phyloP scores from a whole-genome alignment of 2,797 vertebrate species.

The Malurus splendens region DNA sequence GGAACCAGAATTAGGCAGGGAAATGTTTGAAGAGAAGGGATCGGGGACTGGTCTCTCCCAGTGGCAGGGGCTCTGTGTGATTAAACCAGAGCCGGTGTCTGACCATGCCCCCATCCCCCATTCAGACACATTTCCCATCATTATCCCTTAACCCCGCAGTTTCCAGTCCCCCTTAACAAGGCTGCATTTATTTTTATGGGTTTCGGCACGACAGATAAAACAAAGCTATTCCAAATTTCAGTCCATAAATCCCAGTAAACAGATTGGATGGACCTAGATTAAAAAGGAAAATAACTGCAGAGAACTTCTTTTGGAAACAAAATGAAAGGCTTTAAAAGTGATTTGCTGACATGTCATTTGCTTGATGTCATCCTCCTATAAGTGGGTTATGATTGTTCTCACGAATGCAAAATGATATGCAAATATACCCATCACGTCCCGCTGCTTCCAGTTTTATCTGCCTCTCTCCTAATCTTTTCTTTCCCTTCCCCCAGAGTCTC shows the following conservation, averaged over 20 bases:
- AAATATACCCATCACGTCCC: background rate
- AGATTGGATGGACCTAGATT: background rate
- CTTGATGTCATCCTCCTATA: background rate
- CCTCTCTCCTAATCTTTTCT: background rate
- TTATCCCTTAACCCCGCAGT: background rate
- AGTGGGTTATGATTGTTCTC: slow-evolving; percentile 16
- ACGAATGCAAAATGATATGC: background rate
- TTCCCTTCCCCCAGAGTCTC: background rate
- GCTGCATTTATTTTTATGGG: background rate
- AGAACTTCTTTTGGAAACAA: background rate
- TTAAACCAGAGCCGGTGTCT: rapidly evolving
- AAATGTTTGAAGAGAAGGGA: background rate
- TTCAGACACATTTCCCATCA: background rate
- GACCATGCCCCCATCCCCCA: background rate
- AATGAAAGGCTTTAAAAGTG: background rate
- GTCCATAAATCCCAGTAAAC: background rate
- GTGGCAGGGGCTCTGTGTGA: rapidly evolving
- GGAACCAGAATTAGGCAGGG: background rate
- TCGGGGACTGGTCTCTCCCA: rapidly evolving
- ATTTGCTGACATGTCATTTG: background rate
- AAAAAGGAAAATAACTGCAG: background rate
- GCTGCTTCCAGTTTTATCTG: background rate
- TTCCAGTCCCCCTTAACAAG: background rate
- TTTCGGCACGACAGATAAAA: background rate
- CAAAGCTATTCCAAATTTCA: background rate